phyloP scores from a whole-genome alignment of 2,797 vertebrate species.

The Momotus momota region DNA sequence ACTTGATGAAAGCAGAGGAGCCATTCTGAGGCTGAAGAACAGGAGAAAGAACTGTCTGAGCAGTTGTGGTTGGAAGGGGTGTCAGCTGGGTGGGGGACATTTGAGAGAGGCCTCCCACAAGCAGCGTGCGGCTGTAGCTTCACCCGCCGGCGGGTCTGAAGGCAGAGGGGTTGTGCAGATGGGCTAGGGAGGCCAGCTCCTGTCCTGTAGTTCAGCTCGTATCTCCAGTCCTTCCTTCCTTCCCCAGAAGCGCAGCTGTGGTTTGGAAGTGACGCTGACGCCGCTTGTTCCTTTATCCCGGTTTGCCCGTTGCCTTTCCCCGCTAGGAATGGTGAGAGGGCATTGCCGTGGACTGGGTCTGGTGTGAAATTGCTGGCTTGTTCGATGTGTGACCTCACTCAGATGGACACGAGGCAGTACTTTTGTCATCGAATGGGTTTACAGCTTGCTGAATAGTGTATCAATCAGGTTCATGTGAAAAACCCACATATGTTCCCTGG shows the following conservation, averaged over 20 bases:
- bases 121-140: not conserved
- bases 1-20: not conserved
- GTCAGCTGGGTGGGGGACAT: not conserved
- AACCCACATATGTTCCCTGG: fast-evolving
- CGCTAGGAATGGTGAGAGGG: fast-evolving
- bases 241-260: not conserved
- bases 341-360: not conserved
- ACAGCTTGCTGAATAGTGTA: not conserved
- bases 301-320: not conserved
- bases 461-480: not conserved
- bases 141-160: not conserved
- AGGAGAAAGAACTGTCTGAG: not conserved
- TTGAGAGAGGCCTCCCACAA: not conserved
- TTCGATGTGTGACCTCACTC: not conserved
- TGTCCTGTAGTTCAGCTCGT: not conserved
- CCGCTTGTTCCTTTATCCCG: not conserved
- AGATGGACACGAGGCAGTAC: not conserved
- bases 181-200: not conserved
- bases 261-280: not conserved
- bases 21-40: not conserved
- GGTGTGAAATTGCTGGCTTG: not conserved
- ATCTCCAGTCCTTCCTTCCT: not conserved
- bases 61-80: not conserved
- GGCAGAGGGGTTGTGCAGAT: not conserved
- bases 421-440: not conserved